Evolutionary conservation across 2,113 vertebrate species (phyloP), one percentile per base, ranked within the genome.

Genomic region (Pelecanoides urinatrix): DNA sequence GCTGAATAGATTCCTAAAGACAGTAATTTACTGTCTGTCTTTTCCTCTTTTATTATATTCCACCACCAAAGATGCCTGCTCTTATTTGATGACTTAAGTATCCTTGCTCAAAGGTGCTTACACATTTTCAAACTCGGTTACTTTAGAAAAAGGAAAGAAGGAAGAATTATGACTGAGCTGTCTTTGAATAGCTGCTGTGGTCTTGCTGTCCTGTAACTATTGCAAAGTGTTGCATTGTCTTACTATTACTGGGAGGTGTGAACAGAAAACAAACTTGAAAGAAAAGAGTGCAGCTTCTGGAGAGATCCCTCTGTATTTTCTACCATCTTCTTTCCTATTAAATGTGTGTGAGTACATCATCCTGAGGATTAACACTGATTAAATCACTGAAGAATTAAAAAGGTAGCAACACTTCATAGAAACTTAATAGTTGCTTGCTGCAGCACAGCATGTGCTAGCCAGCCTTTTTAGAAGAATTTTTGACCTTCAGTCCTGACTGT

Each of bases 11-110:
- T 74, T 52, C 45, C 50, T 66, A 52, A 77, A 93, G 86, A 71
- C 53, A 50, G 59, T 47, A 67, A 80, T 92, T 87, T 68, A 92
- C 40, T 20, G 11, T 83, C 93, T 63, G 44, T 73, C 67, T 45
- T 62, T 92, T 89, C 68, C 92, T 94, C 61, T 78, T 86, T 78
- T 52, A 50, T 92, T 76, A 36, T 84, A 83, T 90, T 95, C 76
- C 23, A 74, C 55, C 53, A 89, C 42, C 42, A 66, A 72, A 89
- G 40, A 68, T 42, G 12, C 13, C 23, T 77, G 34, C 74, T 84
- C 84, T 80, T 82, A 56, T 75, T 84, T 84, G 71, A 94, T 88
- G 63, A 44, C 82, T 88, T 38, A 36, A 91, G n/a, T 90, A 75
- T 25, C 40, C 47, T 95, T 90, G 47, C 50, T 86, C 77, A 97